Conservation (phyloP, 1,140 invertebrate species). For the Hyles vespertilio region DNA sequence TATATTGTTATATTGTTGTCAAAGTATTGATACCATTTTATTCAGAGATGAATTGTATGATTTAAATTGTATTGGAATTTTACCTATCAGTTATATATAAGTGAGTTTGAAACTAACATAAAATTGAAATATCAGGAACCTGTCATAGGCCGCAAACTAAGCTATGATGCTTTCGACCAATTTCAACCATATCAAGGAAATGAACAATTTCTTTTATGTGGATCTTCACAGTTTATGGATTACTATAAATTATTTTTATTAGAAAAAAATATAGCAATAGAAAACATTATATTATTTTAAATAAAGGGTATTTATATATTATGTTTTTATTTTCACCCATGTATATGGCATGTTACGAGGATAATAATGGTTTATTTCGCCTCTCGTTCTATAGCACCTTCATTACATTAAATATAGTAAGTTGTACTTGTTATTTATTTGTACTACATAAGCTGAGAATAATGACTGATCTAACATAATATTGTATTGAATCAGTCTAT, state of each 20-base stretch:
- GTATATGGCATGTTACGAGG: too few relatives aligned
- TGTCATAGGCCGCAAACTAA: constrained; percentile 35
- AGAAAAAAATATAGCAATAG: constrained; percentile 16
- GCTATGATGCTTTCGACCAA: constrained; percentile 27
- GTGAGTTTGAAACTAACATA: constrained; percentile 15
- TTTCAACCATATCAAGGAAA: constrained; percentile 27
- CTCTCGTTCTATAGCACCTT: too few relatives aligned
- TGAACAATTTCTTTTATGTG: constrained; percentile 58
- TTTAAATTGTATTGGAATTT: constrained; percentile 82
- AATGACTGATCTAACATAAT: too few relatives aligned
- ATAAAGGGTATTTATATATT: too few relatives aligned
- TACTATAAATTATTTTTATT: constrained; percentile 28
- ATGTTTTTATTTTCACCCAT: too few relatives aligned
- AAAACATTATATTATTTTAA: constrained; percentile 49
- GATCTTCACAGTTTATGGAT: constrained; percentile 49
- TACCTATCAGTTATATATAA: constrained; percentile 77
- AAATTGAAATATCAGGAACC: constrained; percentile 56
- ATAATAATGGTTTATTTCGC: too few relatives aligned
- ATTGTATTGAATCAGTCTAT: too few relatives aligned
- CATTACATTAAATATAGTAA: too few relatives aligned
- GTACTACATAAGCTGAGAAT: too few relatives aligned
- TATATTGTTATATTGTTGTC: constrained; percentile 77
- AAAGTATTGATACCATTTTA: constrained; percentile 73
- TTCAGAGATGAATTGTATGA: constrained; percentile 77
- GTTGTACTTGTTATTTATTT: too few relatives aligned